These are phyloP conservation scores for Drosophila nigrodunni DNA, from an alignment of 1,140 invertebrate species.

Conservation along the genomic window DNA sequence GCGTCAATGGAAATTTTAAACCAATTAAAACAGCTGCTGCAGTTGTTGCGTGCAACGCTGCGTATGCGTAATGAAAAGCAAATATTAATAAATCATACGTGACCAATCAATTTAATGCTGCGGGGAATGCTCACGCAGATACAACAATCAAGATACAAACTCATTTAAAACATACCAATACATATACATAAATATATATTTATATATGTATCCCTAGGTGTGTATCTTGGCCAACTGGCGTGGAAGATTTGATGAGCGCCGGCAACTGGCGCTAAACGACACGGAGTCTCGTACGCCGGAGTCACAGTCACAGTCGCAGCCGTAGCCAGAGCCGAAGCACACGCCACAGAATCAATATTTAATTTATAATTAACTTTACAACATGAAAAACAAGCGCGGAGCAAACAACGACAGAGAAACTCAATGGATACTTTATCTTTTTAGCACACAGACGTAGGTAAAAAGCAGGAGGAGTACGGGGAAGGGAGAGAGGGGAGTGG, in stretches of 20 bases:
- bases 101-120: slow-evolving; percentile 78
- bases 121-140: slow-evolving; percentile 16
- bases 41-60: slow-evolving; percentile 42
- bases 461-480: slow-evolving; percentile 36
- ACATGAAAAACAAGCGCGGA: slow-evolving; percentile 74
- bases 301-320: slow-evolving; percentile 3
- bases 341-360: slow-evolving; percentile 80
- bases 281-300: slow-evolving; percentile 12
- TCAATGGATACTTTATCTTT: slow-evolving; percentile 65
- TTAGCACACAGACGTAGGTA: slow-evolving; percentile 60
- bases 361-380: slow-evolving; percentile 84
- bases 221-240: slow-evolving; percentile 12
- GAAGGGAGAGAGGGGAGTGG: slow-evolving; percentile 18
- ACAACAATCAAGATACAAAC: slow-evolving; percentile 20
- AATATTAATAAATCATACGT: slow-evolving; percentile 83
- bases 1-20: slow-evolving; percentile 78
- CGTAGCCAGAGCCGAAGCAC: slow-evolving; percentile 27
- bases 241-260: slow-evolving; percentile 39
- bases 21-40: slow-evolving; percentile 79
- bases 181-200: background rate
- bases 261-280: slow-evolving; percentile 31
- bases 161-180: slow-evolving; percentile 6
- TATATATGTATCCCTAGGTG: background rate
- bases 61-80: slow-evolving; percentile 82
- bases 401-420: slow-evolving; percentile 47